Evolutionary conservation across 2,888 invertebrate genomes (phyloP), one percentile per base, ranked within the genome.

Genomic region (Sesia apiformis): DNA sequence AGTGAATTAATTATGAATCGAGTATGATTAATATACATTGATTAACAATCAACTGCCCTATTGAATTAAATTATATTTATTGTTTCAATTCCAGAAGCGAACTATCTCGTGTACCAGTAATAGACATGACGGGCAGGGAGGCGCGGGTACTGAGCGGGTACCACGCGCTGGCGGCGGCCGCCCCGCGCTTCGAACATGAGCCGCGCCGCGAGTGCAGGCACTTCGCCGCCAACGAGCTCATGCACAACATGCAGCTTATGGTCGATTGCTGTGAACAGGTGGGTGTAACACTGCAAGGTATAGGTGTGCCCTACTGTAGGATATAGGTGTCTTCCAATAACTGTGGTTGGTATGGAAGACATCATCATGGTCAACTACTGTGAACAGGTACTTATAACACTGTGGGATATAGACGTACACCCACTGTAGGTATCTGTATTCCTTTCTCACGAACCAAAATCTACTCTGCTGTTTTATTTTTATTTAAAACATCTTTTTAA

Each of bases 41-140:
- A 6, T 42, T 5, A 42, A 42, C 42, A 42, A 5, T 42, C 42
- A 42, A 7, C 42, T 3, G 1, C 42, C 42, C 42, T 23, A 23
- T 23, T 23, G 23, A 23, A 23, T 5, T 7, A 51, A 23, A 23
- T 5, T 7, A 51, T 40, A 52, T 8, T 40, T 7, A 43, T 49
- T 4, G 38, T 40, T 40, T 23, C 23, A 23, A 4, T 57, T 58
- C 2, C 63, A 91, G 92, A 58, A 90, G 82, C 70, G 94, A 95
- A 66, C 81, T 97, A 53, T 93, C 94, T 41, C 96, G 96, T 80
- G 97, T 98, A 49, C 98, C 98, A 65, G 98, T 99, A 6, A 99
- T 99, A 61, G 99, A 99, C 82, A 97, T 99, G 97, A 99, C 99
- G 4, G 99, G 99, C 0, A 96, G 96, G 0, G 97, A 99, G 80